Conservation (phyloP, 2,113 vertebrate species). For the Caranx melampygus region DNA sequence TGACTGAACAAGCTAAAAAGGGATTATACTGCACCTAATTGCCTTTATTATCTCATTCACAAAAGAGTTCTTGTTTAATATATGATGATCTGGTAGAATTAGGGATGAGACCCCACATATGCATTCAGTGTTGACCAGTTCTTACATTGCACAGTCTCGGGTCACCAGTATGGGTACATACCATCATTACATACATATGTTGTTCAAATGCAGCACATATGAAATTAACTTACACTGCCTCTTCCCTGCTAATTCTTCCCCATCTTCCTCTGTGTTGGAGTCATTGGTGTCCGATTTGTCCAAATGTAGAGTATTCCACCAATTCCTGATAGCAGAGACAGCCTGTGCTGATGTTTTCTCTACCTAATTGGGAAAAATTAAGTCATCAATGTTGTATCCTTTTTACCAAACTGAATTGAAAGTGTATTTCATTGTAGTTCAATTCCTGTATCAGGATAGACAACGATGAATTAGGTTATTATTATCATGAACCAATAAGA, state of each 20-base stretch:
- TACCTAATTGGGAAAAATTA: slow-evolving; percentile 32
- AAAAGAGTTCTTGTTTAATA: slow-evolving; percentile 46
- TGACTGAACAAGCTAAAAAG: slow-evolving; percentile 13
- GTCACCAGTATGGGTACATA: background rate
- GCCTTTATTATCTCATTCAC: slow-evolving; percentile 25
- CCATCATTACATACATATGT: background rate
- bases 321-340: slow-evolving; percentile 52
- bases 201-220: background rate
- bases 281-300: slow-evolving; percentile 66
- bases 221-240: slow-evolving; percentile 72
- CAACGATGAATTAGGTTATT: background rate
- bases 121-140: background rate
- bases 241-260: slow-evolving; percentile 65
- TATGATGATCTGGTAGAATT: slow-evolving; percentile 11
- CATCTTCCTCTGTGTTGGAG: slow-evolving; percentile 64
- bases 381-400: background rate
- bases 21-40: slow-evolving; percentile 25
- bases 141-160: background rate
- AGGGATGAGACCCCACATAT: background rate
- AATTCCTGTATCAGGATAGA: background rate
- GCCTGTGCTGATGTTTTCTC: slow-evolving; percentile 15
- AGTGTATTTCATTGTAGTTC: background rate
- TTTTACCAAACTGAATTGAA: background rate
- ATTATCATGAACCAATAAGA: background rate
- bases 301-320: slow-evolving; percentile 42